Conservation (phyloP, 1,140 invertebrate species). For the Dinothrombium tinctorium region DNA sequence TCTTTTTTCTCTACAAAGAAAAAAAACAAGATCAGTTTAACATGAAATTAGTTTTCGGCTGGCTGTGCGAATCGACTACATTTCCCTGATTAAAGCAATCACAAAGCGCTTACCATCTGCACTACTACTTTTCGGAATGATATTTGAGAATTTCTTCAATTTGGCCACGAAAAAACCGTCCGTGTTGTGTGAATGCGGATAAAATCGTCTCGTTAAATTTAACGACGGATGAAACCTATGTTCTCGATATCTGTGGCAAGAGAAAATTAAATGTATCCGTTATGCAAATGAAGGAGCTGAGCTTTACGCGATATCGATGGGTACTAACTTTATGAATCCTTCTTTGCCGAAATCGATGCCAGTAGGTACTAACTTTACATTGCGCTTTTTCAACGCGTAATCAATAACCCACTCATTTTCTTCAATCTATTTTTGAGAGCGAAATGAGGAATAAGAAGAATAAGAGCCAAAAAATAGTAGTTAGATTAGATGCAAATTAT, state of each 20-base stretch:
- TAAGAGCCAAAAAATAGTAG: background rate
- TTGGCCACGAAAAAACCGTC: conserved; percentile 99
- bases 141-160: conserved; percentile 82
- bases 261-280: background rate
- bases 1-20: no score
- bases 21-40: no score
- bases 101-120: no score
- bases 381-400: conserved; percentile 74
- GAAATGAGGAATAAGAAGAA: conserved; percentile 1
- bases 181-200: conserved; percentile 95
- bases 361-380: conserved; percentile 75
- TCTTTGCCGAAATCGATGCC: conserved; percentile 85
- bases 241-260: conserved; percentile 29
- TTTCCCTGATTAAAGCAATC: no score
- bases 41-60: no score
- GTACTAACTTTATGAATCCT: conserved; percentile 57
- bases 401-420: conserved; percentile 97
- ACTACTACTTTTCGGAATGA: conserved; percentile 26
- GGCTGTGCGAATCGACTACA: no score
- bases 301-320: background rate
- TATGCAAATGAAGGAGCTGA: background rate
- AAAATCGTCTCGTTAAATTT: conserved; percentile 69
- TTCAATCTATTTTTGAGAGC: conserved; percentile 36
- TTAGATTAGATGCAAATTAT: background rate
- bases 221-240: conserved; percentile 64